Evolutionary conservation across 2,888 invertebrate species (phyloP), one percentile per base, ranked within the genome.

Genomic region (Myopa testacea): DNA sequence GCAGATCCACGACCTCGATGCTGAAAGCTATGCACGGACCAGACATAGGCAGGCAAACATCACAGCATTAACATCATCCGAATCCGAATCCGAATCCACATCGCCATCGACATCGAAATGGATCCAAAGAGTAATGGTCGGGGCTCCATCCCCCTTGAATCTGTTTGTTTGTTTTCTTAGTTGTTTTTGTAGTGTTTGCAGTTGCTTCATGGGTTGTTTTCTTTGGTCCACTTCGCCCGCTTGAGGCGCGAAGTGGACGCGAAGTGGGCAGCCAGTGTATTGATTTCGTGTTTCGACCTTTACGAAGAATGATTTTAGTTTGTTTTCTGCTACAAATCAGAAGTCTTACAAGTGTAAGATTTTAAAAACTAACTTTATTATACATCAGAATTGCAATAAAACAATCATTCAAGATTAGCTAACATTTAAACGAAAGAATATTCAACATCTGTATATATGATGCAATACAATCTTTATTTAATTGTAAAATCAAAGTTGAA

Each of bases 101-200:
- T 8, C 75, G 62, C n/a, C 75, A 72, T 75, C 80, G 79, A 78
- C 79, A 80, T 81, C 82, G 86, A 85, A 83, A 88, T 88, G 88
- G 88, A 88, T 88, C 86, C 86, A 82, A 88, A 88, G 88, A 88
- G 88, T 88, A 78, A 78, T 74, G 62, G 50, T 40, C 60, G 37
- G 58, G 16, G 40, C 71, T 75, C 60, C 67, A 75, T 50, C 72
- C 62, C 50, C 26, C 71, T 71, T 81, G 76, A 45, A 77, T 78
- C 75, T 82, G 80, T 81, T 83, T 82, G 80, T 78, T 81, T 77
- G 45, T 45, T 45, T 45, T 74, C 72, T 70, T 75, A 45, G 78
- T 62, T 52, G 73, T 19, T 68, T 73, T 79, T 79, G 75, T 79
- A 70, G 73, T 62, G 69, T 73, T 76, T 70, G 38, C 80, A 78